These are phyloP conservation scores for Rapana venosa DNA, from an alignment of 2,888 invertebrate genomes.

Conservation along the genomic window DNA sequence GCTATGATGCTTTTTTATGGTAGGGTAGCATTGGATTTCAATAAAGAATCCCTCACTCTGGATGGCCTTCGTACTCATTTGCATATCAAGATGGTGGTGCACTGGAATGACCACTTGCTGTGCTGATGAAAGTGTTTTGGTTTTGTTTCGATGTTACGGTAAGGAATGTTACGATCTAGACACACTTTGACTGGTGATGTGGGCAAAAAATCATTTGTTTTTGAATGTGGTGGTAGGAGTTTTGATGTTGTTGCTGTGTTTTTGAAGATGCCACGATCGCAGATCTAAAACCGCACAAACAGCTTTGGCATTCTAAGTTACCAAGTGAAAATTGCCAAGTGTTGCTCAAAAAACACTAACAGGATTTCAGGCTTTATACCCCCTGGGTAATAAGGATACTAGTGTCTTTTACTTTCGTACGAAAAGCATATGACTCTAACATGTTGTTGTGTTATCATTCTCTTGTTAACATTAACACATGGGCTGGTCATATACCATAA, in stretches of 20 bases:
- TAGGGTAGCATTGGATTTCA: not conserved
- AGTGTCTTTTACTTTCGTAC: too few relatives aligned
- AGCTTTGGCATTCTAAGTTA: not conserved
- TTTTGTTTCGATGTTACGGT: conserved; percentile 11
- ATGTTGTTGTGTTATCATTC: too few relatives aligned
- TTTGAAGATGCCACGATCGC: not conserved
- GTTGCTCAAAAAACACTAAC: not conserved
- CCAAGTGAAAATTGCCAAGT: not conserved
- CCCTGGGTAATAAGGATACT: too few relatives aligned
- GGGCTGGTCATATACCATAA: too few relatives aligned
- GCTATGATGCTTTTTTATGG: not conserved
- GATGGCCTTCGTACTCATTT: conserved; percentile 36
- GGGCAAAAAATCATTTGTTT: not conserved
- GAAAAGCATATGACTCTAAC: too few relatives aligned
- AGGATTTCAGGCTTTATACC: not conserved
- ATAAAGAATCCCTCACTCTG: not conserved
- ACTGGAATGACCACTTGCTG: conserved; percentile 44
- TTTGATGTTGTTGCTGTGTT: not conserved
- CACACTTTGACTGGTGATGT: not conserved
- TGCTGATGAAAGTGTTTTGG: not conserved
- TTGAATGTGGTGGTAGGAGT: not conserved
- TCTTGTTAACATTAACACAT: too few relatives aligned
- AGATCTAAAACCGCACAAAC: not conserved
- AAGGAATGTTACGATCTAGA: not conserved
- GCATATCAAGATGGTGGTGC: conserved; percentile 46